Conservation (phyloP, 2,888 invertebrate genomes). For the Anoplius nigerrimus region DNA sequence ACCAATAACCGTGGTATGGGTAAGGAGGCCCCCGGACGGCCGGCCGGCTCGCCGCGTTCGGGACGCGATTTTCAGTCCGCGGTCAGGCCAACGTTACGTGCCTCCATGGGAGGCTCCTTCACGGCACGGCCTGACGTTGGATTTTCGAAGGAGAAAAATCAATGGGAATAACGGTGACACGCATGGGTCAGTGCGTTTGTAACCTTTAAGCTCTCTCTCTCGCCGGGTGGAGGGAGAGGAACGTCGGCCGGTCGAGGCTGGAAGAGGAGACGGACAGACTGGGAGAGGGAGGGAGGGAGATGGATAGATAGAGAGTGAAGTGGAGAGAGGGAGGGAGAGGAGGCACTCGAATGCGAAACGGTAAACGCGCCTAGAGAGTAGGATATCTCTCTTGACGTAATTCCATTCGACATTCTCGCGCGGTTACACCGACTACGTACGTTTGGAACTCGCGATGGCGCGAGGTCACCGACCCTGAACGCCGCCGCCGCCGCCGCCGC, state of each 20-base stretch:
- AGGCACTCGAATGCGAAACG: slow-evolving; percentile 50
- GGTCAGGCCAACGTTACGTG: slow-evolving; percentile 14
- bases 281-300: slow-evolving; percentile 10
- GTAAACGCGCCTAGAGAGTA: slow-evolving; percentile 53
- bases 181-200: slow-evolving; percentile 62
- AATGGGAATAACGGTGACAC: slow-evolving; percentile 61
- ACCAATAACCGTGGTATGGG: slow-evolving; percentile 43
- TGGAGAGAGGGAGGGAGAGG: slow-evolving; percentile 26
- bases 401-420: slow-evolving; percentile 58
- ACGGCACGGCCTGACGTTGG: slow-evolving; percentile 18
- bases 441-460: slow-evolving; percentile 33
- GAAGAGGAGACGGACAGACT: not conserved
- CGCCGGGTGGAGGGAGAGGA: slow-evolving; percentile 10
- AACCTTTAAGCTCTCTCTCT: slow-evolving; percentile 49
- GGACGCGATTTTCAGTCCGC: slow-evolving; percentile 16
- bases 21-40: slow-evolving; percentile 2
- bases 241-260: not conserved
- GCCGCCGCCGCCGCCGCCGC: too few species aligned
- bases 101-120: not conserved
- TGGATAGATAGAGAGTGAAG: slow-evolving; percentile 19
- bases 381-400: slow-evolving; percentile 58
- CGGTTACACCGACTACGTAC: slow-evolving; percentile 44
- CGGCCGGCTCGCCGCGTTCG: slow-evolving; percentile 30
- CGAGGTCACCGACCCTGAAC: slow-evolving; percentile 48
- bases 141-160: slow-evolving; percentile 50